phyloP scores from a whole-genome alignment of 92 coral and sea anemone species.

The Pocillopora meandrina region DNA sequence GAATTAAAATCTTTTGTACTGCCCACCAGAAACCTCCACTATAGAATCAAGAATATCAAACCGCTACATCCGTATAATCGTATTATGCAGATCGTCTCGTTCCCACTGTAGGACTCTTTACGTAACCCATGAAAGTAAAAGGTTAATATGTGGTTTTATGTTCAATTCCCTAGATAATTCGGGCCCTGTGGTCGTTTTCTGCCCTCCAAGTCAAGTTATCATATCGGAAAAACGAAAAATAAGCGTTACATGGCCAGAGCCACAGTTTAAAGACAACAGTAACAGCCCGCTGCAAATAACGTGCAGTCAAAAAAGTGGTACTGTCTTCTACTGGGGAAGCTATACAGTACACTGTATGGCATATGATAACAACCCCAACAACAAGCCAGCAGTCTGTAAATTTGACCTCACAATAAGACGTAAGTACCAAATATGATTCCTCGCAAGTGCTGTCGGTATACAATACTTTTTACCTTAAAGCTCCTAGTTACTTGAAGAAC shows the following conservation, averaged over 20 bases:
- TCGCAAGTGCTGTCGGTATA: neutral
- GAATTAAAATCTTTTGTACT: too few relatives aligned
- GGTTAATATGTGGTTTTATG: neutral
- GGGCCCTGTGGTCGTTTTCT: slow-evolving; percentile 36
- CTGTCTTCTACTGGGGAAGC: slow-evolving; percentile 39
- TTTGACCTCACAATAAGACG: slow-evolving; percentile 48
- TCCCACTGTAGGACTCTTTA: too few relatives aligned
- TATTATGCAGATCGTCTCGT: too few relatives aligned
- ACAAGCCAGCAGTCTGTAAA: slow-evolving; percentile 54
- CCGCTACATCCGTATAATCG: too few relatives aligned
- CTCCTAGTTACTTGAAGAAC: too few relatives aligned
- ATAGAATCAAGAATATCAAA: too few relatives aligned
- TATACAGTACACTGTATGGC: slow-evolving; percentile 60
- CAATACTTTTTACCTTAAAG: too few relatives aligned
- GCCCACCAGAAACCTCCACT: too few relatives aligned
- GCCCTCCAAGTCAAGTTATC: slow-evolving; percentile 33
- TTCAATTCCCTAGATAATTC: slow-evolving; percentile 12
- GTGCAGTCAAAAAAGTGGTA: slow-evolving; percentile 26
- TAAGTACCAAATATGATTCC: slow-evolving; percentile 30
- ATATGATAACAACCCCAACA: slow-evolving; percentile 60
- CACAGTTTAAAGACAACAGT: slow-evolving; percentile 49
- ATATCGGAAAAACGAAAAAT: neutral
- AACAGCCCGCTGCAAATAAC: neutral
- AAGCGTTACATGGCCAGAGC: slow-evolving; percentile 25
- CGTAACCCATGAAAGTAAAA: neutral